Evolutionary conservation across 1,140 invertebrate genomes (phyloP).

Genomic region (Zaprionus capensis): DNA sequence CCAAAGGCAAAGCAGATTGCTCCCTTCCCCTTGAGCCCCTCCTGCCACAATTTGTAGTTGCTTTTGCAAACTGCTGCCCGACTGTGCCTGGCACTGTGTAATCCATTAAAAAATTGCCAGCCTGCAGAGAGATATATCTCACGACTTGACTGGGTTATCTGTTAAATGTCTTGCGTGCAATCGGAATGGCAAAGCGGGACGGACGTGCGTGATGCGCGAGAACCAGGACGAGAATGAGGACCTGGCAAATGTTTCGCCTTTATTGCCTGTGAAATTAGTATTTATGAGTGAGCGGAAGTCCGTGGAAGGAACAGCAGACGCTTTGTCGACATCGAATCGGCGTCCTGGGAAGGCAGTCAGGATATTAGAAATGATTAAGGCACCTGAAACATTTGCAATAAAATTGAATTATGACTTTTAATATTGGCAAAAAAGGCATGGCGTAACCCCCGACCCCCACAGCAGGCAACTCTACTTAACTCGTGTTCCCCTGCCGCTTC

Average conservation of each 20-base stretch:
- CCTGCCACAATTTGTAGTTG: not conserved
- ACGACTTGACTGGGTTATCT: constrained; percentile 56
- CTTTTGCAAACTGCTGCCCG: constrained; percentile 15
- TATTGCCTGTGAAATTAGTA: constrained; percentile 84
- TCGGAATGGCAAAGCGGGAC: constrained; percentile 59
- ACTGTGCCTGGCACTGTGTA: constrained; percentile 23
- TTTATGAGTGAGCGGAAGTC: constrained; percentile 74
- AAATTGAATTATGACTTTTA: constrained; percentile 84
- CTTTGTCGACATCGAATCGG: constrained; percentile 49
- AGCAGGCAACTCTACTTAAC: constrained; percentile 3
- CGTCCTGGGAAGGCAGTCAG: constrained; percentile 68
- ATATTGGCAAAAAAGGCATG: constrained; percentile 63
- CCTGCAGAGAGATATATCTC: constrained; percentile 3
- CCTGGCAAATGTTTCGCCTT: constrained; percentile 74
- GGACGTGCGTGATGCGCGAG: constrained; percentile 57
- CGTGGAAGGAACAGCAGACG: constrained; percentile 7
- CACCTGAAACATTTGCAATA: constrained; percentile 84
- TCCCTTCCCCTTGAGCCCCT: not conserved
- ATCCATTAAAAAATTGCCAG: constrained; percentile 76
- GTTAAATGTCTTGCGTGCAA: constrained; percentile 62
- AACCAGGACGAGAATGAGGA: constrained; percentile 5
- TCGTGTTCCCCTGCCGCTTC: not conserved
- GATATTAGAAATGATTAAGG: constrained; percentile 83
- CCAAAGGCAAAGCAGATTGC: not conserved
- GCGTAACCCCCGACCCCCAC: constrained; percentile 14